These are phyloP conservation scores for Nezara viridula DNA, from an alignment of 2,888 invertebrate genomes.

Conservation along the genomic window DNA sequence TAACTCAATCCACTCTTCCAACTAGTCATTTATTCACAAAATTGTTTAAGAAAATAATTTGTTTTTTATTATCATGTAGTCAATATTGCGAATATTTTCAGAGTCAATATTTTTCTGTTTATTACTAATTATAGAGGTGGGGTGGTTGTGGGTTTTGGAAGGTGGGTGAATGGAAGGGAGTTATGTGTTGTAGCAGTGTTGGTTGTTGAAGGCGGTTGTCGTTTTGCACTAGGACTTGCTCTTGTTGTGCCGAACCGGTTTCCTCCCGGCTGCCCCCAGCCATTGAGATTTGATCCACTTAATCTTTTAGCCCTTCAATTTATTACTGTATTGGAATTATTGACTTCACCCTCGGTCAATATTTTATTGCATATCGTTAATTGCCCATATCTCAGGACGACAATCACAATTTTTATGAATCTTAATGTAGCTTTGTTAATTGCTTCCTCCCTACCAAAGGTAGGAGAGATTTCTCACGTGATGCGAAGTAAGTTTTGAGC, in stretches of 20 bases:
- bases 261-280: neutral
- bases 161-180: constrained; percentile 16
- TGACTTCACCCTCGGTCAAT: neutral
- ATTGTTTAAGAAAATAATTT: too few species aligned
- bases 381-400: neutral
- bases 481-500: too few species aligned
- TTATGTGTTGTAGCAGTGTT: constrained; percentile 49
- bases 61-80: too few species aligned
- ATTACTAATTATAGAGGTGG: too few species aligned
- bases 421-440: neutral
- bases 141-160: neutral
- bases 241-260: constrained; percentile 51
- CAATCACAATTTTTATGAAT: neutral
- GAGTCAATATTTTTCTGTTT: too few species aligned
- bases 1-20: too few species aligned
- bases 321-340: constrained; percentile 34
- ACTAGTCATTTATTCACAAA: too few species aligned
- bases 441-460: too few species aligned
- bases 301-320: constrained; percentile 54
- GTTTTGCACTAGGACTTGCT: constrained; percentile 47
- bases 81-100: too few species aligned
- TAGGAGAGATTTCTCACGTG: too few species aligned
- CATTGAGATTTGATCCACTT: constrained; percentile 51
- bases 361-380: neutral
- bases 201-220: constrained; percentile 34